These are phyloP conservation scores for Euborellia annulipes DNA, from an alignment of 1,140 invertebrate species.

Conservation along the genomic window DNA sequence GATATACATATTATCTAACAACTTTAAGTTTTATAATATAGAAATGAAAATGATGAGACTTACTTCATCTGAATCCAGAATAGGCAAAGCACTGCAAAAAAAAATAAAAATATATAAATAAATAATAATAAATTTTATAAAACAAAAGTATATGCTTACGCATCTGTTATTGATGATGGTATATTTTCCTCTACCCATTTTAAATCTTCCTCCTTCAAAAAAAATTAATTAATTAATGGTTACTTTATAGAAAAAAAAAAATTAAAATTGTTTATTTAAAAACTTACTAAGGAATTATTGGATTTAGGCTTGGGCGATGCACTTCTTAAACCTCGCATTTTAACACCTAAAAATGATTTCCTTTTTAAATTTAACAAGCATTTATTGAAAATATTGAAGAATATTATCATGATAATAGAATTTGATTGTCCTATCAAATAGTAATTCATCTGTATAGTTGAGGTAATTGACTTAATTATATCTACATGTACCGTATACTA, in stretches of 20 bases:
- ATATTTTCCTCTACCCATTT: conserved; percentile 89
- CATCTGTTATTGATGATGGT: conserved; percentile 52
- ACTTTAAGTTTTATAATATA: conserved; percentile 6
- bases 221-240: conserved; percentile 12
- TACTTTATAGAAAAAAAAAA: conserved; percentile 10
- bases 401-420: not conserved
- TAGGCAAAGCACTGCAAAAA: conserved; percentile 45
- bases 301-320: conserved; percentile 19
- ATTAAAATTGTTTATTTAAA: not conserved
- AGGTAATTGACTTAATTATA: no score
- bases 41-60: conserved; percentile 9
- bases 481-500: no score
- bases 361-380: no score
- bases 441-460: no score
- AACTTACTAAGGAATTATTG: conserved; percentile 17
- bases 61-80: conserved; percentile 73
- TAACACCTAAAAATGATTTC: conserved; percentile 41
- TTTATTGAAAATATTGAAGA: no score
- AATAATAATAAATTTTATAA: conserved; percentile 1
- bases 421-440: no score
- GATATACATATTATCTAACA: conserved; percentile 1
- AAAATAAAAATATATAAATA: conserved; percentile 13
- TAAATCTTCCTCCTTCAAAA: conserved; percentile 57
- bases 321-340: conserved; percentile 38
- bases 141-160: conserved; percentile 28